Percentiles rank a stretch among this genome's conserved stretches.
phyloP scores from a whole-genome alignment of 2,797 vertebrate genomes.

The Gastrophryne carolinensis region DNA sequence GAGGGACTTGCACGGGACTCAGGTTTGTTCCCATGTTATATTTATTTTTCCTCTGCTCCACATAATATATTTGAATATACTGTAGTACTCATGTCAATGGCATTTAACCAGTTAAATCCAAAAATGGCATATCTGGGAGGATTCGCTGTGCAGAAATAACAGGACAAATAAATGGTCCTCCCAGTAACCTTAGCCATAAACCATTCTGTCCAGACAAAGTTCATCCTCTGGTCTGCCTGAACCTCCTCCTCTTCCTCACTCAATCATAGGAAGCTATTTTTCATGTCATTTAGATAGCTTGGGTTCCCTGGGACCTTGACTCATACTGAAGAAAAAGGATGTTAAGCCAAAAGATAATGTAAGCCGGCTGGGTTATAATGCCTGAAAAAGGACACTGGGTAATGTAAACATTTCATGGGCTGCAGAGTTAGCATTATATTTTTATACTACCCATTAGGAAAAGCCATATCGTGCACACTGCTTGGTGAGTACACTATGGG shows the following conservation, averaged over 20 bases:
- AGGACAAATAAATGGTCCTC: not conserved
- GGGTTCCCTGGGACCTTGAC: not conserved
- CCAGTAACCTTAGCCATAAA: slow-evolving; percentile 20
- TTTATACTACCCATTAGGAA: too few species aligned
- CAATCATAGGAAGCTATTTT: not conserved
- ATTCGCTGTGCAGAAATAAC: not conserved
- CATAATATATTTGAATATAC: not conserved
- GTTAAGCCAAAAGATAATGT: not conserved
- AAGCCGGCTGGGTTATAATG: not conserved
- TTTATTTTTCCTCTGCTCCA: not conserved
- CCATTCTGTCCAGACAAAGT: not conserved
- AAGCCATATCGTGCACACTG: too few species aligned
- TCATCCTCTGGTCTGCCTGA: not conserved
- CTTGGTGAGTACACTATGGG: too few species aligned
- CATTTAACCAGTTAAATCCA: not conserved
- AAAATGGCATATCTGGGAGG: not conserved
- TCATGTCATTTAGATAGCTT: slow-evolving; percentile 10
- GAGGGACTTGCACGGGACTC: slow-evolving; percentile 35
- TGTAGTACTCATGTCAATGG: not conserved
- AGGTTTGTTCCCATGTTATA: slow-evolving; percentile 42
- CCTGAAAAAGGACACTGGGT: not conserved
- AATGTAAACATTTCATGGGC: not conserved
- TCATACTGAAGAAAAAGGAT: not conserved
- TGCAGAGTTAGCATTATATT: not conserved
- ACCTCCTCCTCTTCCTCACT: not conserved